phyloP scores from a whole-genome alignment of 2,888 invertebrate species.

The Cephus pulcher region DNA sequence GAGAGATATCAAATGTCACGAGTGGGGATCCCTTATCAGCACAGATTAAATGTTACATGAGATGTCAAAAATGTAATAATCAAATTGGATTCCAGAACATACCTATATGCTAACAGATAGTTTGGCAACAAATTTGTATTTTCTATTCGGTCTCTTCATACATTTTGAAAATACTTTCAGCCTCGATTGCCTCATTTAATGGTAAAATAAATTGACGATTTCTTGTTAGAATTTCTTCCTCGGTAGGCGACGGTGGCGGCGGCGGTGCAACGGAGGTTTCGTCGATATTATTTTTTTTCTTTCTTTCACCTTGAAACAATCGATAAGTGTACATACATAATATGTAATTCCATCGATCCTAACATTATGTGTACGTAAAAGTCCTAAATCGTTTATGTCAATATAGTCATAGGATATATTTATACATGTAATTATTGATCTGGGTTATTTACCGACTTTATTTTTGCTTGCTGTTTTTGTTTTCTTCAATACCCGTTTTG shows the following conservation, averaged over 20 bases:
- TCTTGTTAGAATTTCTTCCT: conserved; percentile 30
- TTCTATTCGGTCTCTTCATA: not conserved
- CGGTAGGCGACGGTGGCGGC: conserved; percentile 23
- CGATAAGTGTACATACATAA: not conserved
- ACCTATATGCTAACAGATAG: not conserved
- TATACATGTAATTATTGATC: not conserved
- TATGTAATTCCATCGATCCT: not conserved
- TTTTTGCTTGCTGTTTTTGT: not conserved
- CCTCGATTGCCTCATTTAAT: conserved; percentile 41
- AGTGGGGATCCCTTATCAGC: conserved; percentile 58
- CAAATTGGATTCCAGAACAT: not conserved
- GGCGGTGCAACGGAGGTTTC: conserved; percentile 1
- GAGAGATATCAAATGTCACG: conserved; percentile 57
- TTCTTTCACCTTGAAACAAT: conserved; percentile 1
- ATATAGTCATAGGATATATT: not conserved
- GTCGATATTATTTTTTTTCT: not conserved
- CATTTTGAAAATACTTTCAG: conserved; percentile 1
- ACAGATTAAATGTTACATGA: conserved; percentile 31
- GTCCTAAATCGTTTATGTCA: not conserved
- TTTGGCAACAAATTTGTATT: not conserved
- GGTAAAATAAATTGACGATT: conserved; percentile 41
- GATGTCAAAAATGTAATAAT: not conserved
- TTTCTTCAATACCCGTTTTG: not conserved
- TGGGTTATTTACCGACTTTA: not conserved
- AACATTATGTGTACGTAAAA: not conserved